A percentile compares a stretch with the other conserved stretches of the same genome.
These are phyloP conservation scores for Trissoscelio sp. DNA, from an alignment of 2,888 invertebrate species.

Conservation along the genomic window DNA sequence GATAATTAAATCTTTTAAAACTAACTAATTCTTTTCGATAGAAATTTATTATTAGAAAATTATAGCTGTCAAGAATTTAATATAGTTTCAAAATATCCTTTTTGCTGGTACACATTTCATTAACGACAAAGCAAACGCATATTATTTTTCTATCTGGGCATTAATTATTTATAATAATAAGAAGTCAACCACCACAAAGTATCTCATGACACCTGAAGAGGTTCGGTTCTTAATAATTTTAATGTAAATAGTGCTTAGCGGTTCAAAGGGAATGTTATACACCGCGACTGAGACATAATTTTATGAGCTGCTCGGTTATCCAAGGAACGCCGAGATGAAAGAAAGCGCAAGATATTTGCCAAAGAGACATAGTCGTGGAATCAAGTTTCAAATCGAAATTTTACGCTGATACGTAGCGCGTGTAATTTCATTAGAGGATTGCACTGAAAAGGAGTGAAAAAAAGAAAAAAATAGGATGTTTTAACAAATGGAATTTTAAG, in stretches of 20 bases:
- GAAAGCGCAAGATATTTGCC: conserved; percentile 74
- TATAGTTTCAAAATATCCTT: too few relatives aligned
- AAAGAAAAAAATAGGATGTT: background rate
- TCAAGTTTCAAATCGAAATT: conserved; percentile 51
- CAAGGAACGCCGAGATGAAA: conserved; percentile 15
- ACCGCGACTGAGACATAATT: conserved; percentile 28
- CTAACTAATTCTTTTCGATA: too few relatives aligned
- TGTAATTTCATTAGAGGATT: conserved; percentile 32
- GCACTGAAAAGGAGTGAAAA: background rate
- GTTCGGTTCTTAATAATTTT: conserved; percentile 5
- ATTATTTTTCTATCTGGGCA: conserved; percentile 23
- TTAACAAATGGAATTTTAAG: conserved; percentile 9
- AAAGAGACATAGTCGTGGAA: conserved; percentile 72
- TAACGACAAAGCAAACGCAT: too few relatives aligned
- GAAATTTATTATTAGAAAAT: too few relatives aligned
- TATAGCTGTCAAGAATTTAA: too few relatives aligned
- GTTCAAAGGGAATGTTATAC: conserved; percentile 33
- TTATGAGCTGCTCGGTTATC: conserved; percentile 35
- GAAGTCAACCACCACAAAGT: conserved; percentile 4
- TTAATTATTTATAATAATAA: conserved; percentile 20
- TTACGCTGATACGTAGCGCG: background rate
- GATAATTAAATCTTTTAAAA: too few relatives aligned
- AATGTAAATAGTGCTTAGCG: conserved; percentile 48
- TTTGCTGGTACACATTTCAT: too few relatives aligned
- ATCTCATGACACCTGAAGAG: background rate